phyloP scores from a whole-genome alignment of 2,113 vertebrate species.

The Aspiorhynchus laticeps region DNA sequence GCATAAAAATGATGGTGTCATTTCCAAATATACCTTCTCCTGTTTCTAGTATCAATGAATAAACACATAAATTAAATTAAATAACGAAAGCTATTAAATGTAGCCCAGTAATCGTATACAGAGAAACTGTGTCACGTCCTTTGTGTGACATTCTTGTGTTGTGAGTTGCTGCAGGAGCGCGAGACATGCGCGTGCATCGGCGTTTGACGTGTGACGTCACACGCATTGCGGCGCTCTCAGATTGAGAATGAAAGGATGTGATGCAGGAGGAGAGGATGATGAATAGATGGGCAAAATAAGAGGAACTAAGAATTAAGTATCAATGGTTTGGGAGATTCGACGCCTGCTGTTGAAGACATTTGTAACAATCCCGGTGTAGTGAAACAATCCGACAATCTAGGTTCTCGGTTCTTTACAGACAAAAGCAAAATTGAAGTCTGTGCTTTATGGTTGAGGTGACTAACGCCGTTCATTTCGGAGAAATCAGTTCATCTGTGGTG shows the following conservation, averaged over 20 bases:
- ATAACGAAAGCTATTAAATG: neutral
- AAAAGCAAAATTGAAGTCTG: neutral
- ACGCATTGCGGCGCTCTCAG: constrained; percentile 17
- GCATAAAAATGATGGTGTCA: neutral
- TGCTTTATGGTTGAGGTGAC: neutral
- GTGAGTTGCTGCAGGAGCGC: no score
- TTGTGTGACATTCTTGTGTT: neutral
- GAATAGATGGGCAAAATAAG: neutral
- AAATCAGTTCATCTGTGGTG: neutral
- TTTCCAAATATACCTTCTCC: neutral
- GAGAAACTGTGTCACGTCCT: neutral
- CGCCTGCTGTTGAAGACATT: neutral
- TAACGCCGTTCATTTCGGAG: neutral
- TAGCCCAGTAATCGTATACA: neutral
- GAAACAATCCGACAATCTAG: neutral
- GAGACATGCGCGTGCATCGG: no score
- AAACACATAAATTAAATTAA: neutral
- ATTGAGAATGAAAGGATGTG: neutral
- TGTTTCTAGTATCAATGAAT: neutral
- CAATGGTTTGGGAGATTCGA: constrained; percentile 9
- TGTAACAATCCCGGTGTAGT: neutral
- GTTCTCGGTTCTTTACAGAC: neutral
- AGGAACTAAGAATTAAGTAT: neutral
- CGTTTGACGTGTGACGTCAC: constrained; percentile 40
- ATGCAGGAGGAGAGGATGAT: neutral